Evolutionary conservation across 37 sponge, comb jelly and placozoan species (phyloP).

Genomic region (Ephydatia muelleri): DNA sequence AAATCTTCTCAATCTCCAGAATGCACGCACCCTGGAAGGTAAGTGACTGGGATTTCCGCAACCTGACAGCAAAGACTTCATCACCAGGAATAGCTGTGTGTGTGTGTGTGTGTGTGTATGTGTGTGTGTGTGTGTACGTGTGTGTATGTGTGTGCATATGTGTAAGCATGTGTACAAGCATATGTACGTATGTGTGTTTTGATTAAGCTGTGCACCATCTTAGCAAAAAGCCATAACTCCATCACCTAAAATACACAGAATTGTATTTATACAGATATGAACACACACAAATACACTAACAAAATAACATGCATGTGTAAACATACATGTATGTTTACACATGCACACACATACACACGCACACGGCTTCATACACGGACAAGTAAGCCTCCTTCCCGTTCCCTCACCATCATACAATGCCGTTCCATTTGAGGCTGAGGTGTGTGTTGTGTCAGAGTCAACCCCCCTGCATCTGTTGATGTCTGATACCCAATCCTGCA

Average conservation of each 20-base stretch:
- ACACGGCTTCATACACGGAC: too few species aligned
- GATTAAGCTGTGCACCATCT: too few species aligned
- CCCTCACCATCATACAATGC: neutral
- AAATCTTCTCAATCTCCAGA: constrained; percentile 52
- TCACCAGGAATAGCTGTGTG: neutral
- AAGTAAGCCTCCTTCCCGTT: neutral
- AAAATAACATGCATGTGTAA: neutral
- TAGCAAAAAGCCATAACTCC: too few species aligned
- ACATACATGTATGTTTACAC: too few species aligned
- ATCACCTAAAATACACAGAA: too few species aligned
- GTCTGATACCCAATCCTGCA: constrained; percentile 63
- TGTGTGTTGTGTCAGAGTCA: neutral
- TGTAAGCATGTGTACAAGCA: too few species aligned
- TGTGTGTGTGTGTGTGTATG: neutral
- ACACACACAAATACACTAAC: constrained; percentile 4
- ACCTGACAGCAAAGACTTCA: neutral
- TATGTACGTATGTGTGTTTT: neutral
- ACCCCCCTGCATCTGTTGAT: neutral
- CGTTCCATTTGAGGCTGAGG: neutral
- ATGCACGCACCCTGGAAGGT: constrained; percentile 52
- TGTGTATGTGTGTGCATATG: neutral
- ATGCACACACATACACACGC: too few species aligned
- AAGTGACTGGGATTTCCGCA: constrained; percentile 40
- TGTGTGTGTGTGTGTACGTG: neutral
- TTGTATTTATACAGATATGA: too few species aligned